These are phyloP conservation scores for Pogonocherus hispidulus DNA, from an alignment of 2,888 invertebrate genomes.

Conservation along the genomic window DNA sequence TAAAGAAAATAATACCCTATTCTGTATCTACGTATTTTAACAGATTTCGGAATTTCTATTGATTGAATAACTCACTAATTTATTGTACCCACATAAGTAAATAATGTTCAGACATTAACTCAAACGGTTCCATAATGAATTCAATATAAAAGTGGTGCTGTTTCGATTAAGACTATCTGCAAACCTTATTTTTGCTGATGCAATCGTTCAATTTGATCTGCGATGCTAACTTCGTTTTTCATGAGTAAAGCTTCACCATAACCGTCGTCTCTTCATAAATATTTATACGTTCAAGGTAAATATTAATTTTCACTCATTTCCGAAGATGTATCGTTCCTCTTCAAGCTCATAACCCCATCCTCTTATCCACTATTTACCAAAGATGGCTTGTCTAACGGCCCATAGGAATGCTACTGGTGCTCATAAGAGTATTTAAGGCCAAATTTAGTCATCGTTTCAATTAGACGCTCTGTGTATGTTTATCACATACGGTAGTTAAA, in stretches of 20 bases:
- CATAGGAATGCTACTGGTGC: slow-evolving; percentile 29
- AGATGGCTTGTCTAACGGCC: slow-evolving; percentile 32
- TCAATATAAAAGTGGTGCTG: too few species aligned
- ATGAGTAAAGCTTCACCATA: not conserved
- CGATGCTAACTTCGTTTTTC: not conserved
- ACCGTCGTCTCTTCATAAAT: not conserved
- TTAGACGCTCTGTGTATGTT: slow-evolving; percentile 39
- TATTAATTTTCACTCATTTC: slow-evolving; percentile 34
- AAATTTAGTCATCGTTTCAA: slow-evolving; percentile 41
- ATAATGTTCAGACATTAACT: too few species aligned
- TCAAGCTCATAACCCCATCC: slow-evolving; percentile 26
- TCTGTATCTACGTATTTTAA: too few species aligned
- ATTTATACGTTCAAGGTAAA: slow-evolving; percentile 14
- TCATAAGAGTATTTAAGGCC: slow-evolving; percentile 36
- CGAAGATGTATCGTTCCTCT: slow-evolving; percentile 22
- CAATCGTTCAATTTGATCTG: not conserved
- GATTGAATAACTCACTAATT: too few species aligned
- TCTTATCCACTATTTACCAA: slow-evolving; percentile 38
- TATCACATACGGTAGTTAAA: slow-evolving; percentile 38
- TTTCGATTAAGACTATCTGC: too few species aligned
- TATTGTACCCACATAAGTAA: too few species aligned
- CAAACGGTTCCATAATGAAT: too few species aligned
- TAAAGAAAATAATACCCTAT: too few species aligned
- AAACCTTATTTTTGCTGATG: too few species aligned
- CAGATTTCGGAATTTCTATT: too few species aligned